Evolutionary conservation across 2,113 vertebrate species (phyloP).

Genomic region (Sturnus vulgaris): DNA sequence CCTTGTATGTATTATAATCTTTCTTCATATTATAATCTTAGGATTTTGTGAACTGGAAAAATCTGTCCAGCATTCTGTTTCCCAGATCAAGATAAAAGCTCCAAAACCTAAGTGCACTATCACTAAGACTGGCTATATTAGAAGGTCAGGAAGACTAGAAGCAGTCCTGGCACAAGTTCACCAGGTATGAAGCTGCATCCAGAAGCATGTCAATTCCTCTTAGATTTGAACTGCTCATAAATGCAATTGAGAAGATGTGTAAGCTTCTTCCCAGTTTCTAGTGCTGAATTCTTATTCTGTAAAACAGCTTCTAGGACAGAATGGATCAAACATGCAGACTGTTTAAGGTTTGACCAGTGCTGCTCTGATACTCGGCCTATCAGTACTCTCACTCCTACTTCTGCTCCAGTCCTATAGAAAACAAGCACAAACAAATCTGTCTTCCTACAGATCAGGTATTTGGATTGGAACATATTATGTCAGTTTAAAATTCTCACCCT

Average conservation of each 20-base stretch:
- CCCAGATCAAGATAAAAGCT: conserved; percentile 58
- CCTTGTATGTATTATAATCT: not conserved
- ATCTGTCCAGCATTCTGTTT: conserved; percentile 69
- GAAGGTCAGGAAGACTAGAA: conserved; percentile 65
- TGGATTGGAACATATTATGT: not conserved
- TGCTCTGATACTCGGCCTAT: not conserved
- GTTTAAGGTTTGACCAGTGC: not conserved
- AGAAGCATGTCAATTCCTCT: not conserved
- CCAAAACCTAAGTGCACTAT: conserved; percentile 61
- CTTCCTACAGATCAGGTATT: not conserved
- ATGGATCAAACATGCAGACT: not conserved
- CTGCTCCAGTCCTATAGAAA: not conserved
- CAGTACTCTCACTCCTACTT: not conserved
- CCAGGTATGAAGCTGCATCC: conserved; percentile 72
- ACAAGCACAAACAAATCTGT: not conserved
- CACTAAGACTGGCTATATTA: conserved; percentile 70
- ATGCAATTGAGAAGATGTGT: not conserved
- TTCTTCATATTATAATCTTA: conserved; percentile 24
- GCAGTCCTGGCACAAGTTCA: conserved; percentile 75
- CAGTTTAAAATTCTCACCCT: not conserved
- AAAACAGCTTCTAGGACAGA: not conserved
- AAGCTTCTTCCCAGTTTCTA: not conserved
- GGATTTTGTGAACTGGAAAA: conserved; percentile 83
- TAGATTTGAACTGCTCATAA: not conserved
- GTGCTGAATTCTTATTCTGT: not conserved